Conservation (phyloP, 2,888 invertebrate species). For the Polydrusus cervinus region DNA sequence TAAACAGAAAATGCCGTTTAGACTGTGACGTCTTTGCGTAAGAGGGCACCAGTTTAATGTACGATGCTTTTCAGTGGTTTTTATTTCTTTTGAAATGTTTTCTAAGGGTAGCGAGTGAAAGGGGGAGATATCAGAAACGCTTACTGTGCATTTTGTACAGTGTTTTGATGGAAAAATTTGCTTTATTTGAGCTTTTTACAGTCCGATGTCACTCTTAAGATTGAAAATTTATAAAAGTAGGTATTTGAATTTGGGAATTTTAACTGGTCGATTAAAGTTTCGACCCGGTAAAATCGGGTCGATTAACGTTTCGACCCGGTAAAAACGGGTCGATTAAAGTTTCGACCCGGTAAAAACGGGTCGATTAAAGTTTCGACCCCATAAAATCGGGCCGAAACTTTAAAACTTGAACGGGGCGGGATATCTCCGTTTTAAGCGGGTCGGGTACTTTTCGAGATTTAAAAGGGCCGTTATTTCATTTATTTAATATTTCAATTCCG, state of each 20-base stretch:
- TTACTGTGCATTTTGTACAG: conserved; percentile 39
- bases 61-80: conserved; percentile 43
- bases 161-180: conserved; percentile 27
- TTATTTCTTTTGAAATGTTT: conserved; percentile 37
- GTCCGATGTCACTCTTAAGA: not conserved
- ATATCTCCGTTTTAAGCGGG: too few species aligned
- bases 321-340: too few species aligned
- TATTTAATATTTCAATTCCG: too few species aligned
- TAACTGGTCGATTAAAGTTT: too few species aligned
- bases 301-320: too few species aligned
- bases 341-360: too few species aligned
- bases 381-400: too few species aligned
- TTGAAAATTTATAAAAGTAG: not conserved
- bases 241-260: not conserved
- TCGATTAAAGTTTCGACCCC: too few species aligned
- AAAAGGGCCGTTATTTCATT: too few species aligned
- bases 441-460: too few species aligned
- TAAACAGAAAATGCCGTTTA: conserved; percentile 14
- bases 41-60: conserved; percentile 36
- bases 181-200: not conserved
- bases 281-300: too few species aligned
- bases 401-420: too few species aligned
- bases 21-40: conserved; percentile 30
- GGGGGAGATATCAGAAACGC: conserved; percentile 46
- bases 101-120: conserved; percentile 24